Conservation (phyloP, 2,113 vertebrate species). For the Sclerurus mexicanus region DNA sequence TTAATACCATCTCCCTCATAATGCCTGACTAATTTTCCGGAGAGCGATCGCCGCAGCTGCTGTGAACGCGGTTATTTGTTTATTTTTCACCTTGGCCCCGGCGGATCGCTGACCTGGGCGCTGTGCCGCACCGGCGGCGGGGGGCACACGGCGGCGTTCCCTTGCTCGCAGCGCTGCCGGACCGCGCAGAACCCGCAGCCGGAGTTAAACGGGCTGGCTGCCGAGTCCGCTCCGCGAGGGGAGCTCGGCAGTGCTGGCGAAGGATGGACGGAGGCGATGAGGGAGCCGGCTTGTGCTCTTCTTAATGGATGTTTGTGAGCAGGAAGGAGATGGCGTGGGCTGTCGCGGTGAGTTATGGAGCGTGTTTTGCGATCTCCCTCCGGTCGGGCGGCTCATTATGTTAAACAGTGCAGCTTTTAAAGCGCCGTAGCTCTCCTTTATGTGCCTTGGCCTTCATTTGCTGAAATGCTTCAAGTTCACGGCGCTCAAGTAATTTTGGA, state of each 20-base stretch:
- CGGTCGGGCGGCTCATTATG: slow-evolving; percentile 65
- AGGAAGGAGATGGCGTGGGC: slow-evolving; percentile 62
- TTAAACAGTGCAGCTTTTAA: slow-evolving; percentile 71
- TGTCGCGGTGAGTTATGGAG: slow-evolving; percentile 72
- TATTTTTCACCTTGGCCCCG: slow-evolving; percentile 74
- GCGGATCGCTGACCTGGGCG: slow-evolving; percentile 71
- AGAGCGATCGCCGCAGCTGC: slow-evolving; percentile 62
- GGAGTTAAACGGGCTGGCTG: not conserved
- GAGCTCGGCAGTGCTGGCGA: not conserved
- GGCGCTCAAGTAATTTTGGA: slow-evolving; percentile 74
- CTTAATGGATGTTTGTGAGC: slow-evolving; percentile 71
- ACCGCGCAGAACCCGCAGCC: not conserved
- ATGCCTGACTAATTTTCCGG: slow-evolving; percentile 77
- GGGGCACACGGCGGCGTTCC: not conserved
- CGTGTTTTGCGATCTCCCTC: slow-evolving; percentile 48
- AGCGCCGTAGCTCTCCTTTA: slow-evolving; percentile 73
- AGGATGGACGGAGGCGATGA: slow-evolving; percentile 14
- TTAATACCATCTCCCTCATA: slow-evolving; percentile 64
- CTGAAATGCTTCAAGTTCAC: slow-evolving; percentile 81
- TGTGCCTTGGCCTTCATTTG: slow-evolving; percentile 83
- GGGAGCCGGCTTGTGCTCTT: not conserved
- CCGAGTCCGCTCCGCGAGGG: not conserved
- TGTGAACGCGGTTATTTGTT: slow-evolving; percentile 61
- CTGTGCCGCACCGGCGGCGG: not conserved
- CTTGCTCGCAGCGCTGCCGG: not conserved